phyloP scores from a whole-genome alignment of 2,797 vertebrate genomes.

The Paedocypris micromegethes region DNA sequence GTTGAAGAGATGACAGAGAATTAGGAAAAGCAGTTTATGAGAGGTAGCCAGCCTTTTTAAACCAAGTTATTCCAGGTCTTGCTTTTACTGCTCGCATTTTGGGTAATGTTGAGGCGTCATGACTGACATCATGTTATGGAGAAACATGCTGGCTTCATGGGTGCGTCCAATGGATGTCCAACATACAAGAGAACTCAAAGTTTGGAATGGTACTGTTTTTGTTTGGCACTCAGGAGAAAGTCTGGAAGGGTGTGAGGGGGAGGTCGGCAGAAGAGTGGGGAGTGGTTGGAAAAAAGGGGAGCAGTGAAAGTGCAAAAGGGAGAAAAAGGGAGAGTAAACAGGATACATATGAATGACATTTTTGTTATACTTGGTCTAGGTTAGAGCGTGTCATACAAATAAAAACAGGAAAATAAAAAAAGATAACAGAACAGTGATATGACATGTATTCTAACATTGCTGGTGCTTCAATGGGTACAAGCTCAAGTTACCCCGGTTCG shows the following conservation, averaged over 20 bases:
- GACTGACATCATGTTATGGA: constrained; percentile 81
- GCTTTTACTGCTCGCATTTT: constrained; percentile 60
- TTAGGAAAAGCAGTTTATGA: constrained; percentile 80
- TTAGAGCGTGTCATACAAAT: constrained; percentile 74
- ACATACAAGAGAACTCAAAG: constrained; percentile 76
- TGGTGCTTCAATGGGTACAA: constrained; percentile 71
- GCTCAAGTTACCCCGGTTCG: constrained; percentile 46
- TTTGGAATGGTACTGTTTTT: constrained; percentile 74
- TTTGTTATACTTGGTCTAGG: constrained; percentile 74
- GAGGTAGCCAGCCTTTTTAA: constrained; percentile 61
- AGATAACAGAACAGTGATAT: constrained; percentile 70
- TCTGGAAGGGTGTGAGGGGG: constrained; percentile 56
- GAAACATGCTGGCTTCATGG: constrained; percentile 80
- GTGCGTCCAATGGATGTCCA: constrained; percentile 76
- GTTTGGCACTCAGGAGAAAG: constrained; percentile 78
- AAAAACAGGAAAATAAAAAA: constrained; percentile 63
- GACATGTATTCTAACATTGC: constrained; percentile 77
- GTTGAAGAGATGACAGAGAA: constrained; percentile 76
- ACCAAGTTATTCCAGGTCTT: constrained; percentile 73
- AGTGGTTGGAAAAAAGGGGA: constrained; percentile 59
- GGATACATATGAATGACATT: constrained; percentile 79
- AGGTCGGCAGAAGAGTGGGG: constrained; percentile 56
- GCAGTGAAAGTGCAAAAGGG: constrained; percentile 76
- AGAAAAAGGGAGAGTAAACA: constrained; percentile 68
- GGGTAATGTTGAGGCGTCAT: constrained; percentile 75